Percentiles rank a stretch among this genome's conserved stretches.
Evolutionary conservation across 1,140 invertebrate genomes (phyloP).

Genomic region (Asobara japonica): DNA sequence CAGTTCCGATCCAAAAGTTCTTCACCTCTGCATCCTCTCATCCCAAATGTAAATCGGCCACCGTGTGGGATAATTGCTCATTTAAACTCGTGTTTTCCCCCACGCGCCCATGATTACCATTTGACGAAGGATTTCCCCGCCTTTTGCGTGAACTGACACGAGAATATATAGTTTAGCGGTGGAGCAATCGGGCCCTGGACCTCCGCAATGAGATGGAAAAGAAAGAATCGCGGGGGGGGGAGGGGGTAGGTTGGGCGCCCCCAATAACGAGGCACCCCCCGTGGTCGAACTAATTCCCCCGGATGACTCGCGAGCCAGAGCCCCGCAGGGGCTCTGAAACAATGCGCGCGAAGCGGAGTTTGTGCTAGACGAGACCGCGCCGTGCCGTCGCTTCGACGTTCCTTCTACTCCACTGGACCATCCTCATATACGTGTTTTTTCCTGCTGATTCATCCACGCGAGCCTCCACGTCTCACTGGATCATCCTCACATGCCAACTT

Average conservation of each 20-base stretch:
- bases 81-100: not conserved
- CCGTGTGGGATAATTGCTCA: not conserved
- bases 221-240: not conserved
- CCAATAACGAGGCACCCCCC: conserved; percentile 64
- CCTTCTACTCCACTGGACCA: conserved; percentile 22
- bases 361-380: conserved; percentile 10
- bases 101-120: not conserved
- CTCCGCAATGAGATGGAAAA: not conserved
- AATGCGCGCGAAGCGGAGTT: conserved; percentile 55
- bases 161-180: not conserved
- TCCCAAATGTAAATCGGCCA: not conserved
- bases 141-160: not conserved
- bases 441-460: conserved; percentile 49
- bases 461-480: conserved; percentile 7
- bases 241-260: conserved; percentile 40
- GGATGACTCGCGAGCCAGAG: conserved; percentile 61
- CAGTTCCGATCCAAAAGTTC: too few relatives aligned
- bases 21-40: too few relatives aligned
- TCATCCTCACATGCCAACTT: conserved; percentile 10
- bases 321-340: conserved; percentile 64
- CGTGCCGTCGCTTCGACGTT: conserved; percentile 22
- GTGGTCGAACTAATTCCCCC: conserved; percentile 63
- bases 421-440: not conserved
- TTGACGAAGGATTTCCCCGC: not conserved
- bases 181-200: not conserved